Base-by-base conservation (phyloP, 2,113 vertebrate genomes). In the Seriola aureovittata region DNA sequence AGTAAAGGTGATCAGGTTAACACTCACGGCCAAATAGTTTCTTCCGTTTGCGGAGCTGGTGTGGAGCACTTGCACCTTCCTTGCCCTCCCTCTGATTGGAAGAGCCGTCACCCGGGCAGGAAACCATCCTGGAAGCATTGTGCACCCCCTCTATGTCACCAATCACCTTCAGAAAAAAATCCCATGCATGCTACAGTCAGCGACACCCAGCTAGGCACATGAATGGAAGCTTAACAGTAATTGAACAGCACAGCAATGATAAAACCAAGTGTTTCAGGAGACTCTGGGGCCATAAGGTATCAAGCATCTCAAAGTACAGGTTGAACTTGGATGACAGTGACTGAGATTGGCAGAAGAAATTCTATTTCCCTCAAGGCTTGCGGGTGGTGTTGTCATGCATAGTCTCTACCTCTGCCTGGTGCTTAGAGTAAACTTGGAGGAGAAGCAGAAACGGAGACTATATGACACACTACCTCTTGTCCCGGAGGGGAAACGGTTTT, bases 121-220 rank as follows among this genome's bases (percentile, higher is more conserved):
- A 62, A 67, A 67, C 67, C 75, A 92, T 90, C 32, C 75, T 78
- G 25, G 85, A 75, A 40, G 85, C 52, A 4, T 84, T 76, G 12
- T 48, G 88, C 34, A 88, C 70, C 38, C 84, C 88, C 59, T 93
- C 85, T 70, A 94, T 71, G 38, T 96, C 95, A 71, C 96, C 96
- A 67, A 96, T 94, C n/a, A 96, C 95, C 97, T 99, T 91, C 74
- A 88, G 69, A 59, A 77, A 62, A 62, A 42, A 60, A 78, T 19
- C 66, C 46, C 5, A 60, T 3, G 59, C 10, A 62, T 1, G 29
- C 0, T 25, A 38, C 19, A 76, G 68, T 85, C 64, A 84, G 13
- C 3, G 6, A 70, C 8, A 59, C 50, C 85, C 64, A 85, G 8
- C 12, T 8, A 62, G 21, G 64, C 34, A 58, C 44, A 55, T 11